These are phyloP conservation scores for Sciaenops ocellatus DNA, from an alignment of 2,797 vertebrate species.

Conservation along the genomic window DNA sequence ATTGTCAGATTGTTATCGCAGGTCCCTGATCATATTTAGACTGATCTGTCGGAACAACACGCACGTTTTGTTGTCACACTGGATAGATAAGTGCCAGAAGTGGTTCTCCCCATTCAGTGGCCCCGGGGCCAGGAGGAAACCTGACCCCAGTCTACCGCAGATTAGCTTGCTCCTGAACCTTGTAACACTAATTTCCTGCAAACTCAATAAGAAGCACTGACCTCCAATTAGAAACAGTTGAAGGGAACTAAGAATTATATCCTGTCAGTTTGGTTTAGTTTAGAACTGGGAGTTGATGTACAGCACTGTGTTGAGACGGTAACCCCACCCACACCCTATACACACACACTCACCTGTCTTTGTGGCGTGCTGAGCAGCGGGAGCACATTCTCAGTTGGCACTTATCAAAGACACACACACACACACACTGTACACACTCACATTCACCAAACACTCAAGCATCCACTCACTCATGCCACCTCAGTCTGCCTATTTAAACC, in stretches of 20 bases:
- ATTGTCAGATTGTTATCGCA: not conserved
- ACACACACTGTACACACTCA: conserved; percentile 42
- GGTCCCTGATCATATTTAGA: conserved; percentile 40
- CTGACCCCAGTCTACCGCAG: conserved; percentile 81
- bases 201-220: conserved; percentile 90
- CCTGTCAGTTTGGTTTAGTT: conserved; percentile 90
- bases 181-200: conserved; percentile 90
- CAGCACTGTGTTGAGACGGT: conserved; percentile 69
- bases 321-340: conserved; percentile 58
- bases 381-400: conserved; percentile 82
- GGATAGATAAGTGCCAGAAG: conserved; percentile 81
- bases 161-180: conserved; percentile 89
- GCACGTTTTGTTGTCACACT: conserved; percentile 43
- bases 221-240: conserved; percentile 91
- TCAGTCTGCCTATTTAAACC: conserved; percentile 84
- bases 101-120: conserved; percentile 70
- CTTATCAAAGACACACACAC: conserved; percentile 81
- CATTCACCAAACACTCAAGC: conserved; percentile 72
- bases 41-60: conserved; percentile 18
- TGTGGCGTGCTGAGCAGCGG: conserved; percentile 80
- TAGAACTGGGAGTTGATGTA: conserved; percentile 89
- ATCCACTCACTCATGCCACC: conserved; percentile 87
- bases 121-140: conserved; percentile 19
- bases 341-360: conserved; percentile 42
- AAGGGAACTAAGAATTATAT: conserved; percentile 91